Conservation (phyloP, 2,888 invertebrate species). For the Bombylius major region DNA sequence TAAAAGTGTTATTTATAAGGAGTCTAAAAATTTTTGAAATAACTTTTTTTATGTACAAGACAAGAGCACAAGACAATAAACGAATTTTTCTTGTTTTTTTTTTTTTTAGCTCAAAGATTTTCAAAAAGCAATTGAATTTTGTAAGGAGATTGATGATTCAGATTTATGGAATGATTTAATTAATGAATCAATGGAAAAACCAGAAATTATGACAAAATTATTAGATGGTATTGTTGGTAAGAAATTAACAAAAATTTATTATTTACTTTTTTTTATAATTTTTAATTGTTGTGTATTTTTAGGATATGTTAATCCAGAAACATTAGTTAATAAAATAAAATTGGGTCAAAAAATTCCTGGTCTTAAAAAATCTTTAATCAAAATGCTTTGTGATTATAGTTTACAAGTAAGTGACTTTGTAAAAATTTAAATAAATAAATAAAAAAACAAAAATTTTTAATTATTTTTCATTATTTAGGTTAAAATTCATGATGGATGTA, state of each 20-base stretch:
- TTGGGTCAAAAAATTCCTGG: constrained; percentile 77
- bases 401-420: constrained; percentile 49
- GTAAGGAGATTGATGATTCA: constrained; percentile 87
- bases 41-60: background rate
- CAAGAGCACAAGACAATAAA: too few relatives aligned
- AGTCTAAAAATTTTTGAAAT: background rate
- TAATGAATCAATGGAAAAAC: constrained; percentile 72
- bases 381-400: constrained; percentile 91
- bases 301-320: constrained; percentile 79
- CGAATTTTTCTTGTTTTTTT: background rate
- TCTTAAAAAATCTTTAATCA: constrained; percentile 77
- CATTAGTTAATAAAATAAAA: constrained; percentile 74
- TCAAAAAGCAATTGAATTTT: constrained; percentile 88
- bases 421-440: constrained; percentile 24
- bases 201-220: constrained; percentile 51
- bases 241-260: background rate
- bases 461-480: constrained; percentile 39
- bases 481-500: constrained; percentile 80
- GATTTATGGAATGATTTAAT: constrained; percentile 91
- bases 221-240: constrained; percentile 44
- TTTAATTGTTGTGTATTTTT: too few relatives aligned
- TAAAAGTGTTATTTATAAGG: background rate
- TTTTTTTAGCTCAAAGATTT: constrained; percentile 61
- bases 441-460: too few relatives aligned
- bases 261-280: too few relatives aligned